These are phyloP conservation scores for Elgonia sp. DNA, from an alignment of 2,888 invertebrate genomes.

Conservation along the genomic window DNA sequence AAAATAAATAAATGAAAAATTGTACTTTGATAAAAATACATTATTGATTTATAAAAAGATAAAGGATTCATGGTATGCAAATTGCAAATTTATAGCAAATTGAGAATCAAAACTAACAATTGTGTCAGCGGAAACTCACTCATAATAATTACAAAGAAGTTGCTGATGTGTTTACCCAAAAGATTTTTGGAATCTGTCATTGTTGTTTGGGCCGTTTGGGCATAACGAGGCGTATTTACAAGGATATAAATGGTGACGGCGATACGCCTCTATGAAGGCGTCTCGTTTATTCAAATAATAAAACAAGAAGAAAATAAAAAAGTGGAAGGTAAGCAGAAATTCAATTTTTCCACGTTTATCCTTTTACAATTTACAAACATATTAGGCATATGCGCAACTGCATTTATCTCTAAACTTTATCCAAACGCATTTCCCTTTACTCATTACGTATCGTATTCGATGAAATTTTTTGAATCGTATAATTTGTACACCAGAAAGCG, in stretches of 20 bases:
- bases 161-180: constrained; percentile 16
- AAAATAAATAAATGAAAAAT: no score
- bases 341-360: no score
- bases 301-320: constrained; percentile 25
- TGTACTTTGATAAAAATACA: no score
- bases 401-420: no score
- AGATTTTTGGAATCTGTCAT: constrained; percentile 29
- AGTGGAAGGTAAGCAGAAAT: no score
- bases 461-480: background rate
- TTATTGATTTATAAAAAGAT: background rate
- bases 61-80: background rate
- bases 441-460: no score
- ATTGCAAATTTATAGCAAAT: background rate
- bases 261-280: background rate
- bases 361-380: no score
- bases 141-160: constrained; percentile 36
- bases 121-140: constrained; percentile 44
- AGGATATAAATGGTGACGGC: background rate
- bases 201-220: constrained; percentile 33
- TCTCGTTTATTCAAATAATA: constrained; percentile 10
- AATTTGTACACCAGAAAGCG: background rate
- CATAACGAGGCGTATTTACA: constrained; percentile 46
- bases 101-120: background rate
- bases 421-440: no score
- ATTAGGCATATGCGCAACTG: no score